Evolutionary conservation across 1,140 invertebrate genomes (phyloP), one percentile per base, ranked within the genome.

Genomic region (Cotesia typhae): DNA sequence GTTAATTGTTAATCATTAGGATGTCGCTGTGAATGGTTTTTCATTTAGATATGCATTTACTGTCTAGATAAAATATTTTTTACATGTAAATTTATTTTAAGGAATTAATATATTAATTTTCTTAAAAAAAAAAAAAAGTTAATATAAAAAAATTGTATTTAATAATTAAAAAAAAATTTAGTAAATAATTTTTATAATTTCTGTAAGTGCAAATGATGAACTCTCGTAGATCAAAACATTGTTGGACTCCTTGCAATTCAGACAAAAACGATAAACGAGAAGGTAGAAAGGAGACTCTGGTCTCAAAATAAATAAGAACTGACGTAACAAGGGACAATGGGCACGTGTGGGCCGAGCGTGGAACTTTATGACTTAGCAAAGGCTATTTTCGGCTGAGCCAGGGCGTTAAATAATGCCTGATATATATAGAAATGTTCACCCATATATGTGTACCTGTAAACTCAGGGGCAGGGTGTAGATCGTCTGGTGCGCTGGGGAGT

Each of bases 281-380:
- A 5, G 9, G 20, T 20, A 59, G 57, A 17, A 20, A 9, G 17
- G 17, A 59, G 20, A 59, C 14, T 12, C n/a, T 20, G 12, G 12
- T 59, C 9, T 59, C 20, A 28, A 28, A 28, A 28, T 59, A 17
- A 28, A 55, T 55, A 4, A 9, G 57, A 28, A 35, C n/a, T 37
- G 41, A 71, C 52, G 41, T 64, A 20, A 37, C 14, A 35, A 6
- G 4, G 35, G 57, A 71, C 61, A 71, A 71, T 61, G 52, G 70
- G 57, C 69, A 53, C 69, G 69, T 47, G 41, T 71, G 69, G 69
- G 69, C 64, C 17, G 73, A 67, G 61, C 67, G 63, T 68, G 69
- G 71, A 59, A 71, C 47, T 67, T 36, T 51, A 68, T 61, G 37
- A 47, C 52, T 47, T 47, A 6, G 6, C 6, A 47, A 47, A 47